Percentiles rank a stretch among this genome's conserved stretches.
phyloP scores from a whole-genome alignment of 2,797 vertebrate species.

The Limnodromus scolopaceus region DNA sequence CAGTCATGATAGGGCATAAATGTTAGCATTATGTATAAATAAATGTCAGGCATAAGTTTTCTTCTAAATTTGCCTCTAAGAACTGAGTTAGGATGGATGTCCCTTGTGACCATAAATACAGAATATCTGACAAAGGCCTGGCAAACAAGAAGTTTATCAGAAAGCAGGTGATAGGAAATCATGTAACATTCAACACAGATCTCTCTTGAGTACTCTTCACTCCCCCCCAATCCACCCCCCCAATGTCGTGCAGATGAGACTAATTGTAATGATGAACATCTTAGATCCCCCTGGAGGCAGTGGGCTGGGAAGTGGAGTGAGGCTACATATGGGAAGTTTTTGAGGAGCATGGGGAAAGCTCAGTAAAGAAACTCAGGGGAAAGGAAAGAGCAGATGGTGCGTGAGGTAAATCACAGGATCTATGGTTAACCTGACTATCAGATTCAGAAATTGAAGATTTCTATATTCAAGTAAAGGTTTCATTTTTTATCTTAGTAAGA shows the following conservation, averaged over 20 bases:
- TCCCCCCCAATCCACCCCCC: background rate
- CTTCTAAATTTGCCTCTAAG: constrained; percentile 42
- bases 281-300: background rate
- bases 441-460: constrained; percentile 14
- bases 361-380: background rate
- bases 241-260: constrained; percentile 24
- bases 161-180: constrained; percentile 41
- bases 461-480: background rate
- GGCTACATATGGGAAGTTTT: background rate
- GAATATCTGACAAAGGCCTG: constrained; percentile 40
- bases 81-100: constrained; percentile 47
- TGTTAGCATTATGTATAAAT: constrained; percentile 5
- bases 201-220: background rate
- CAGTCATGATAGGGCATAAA: background rate
- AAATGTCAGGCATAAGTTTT: constrained; percentile 18
- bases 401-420: background rate
- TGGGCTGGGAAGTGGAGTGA: background rate
- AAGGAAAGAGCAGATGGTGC: background rate
- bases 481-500: background rate
- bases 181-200: background rate
- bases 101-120: constrained; percentile 24
- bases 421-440: background rate
- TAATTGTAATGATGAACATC: constrained; percentile 4
- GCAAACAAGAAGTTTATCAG: constrained; percentile 63
- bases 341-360: background rate